Evolutionary conservation across 1,140 invertebrate genomes (phyloP).

Genomic region (Orchesella cincta): DNA sequence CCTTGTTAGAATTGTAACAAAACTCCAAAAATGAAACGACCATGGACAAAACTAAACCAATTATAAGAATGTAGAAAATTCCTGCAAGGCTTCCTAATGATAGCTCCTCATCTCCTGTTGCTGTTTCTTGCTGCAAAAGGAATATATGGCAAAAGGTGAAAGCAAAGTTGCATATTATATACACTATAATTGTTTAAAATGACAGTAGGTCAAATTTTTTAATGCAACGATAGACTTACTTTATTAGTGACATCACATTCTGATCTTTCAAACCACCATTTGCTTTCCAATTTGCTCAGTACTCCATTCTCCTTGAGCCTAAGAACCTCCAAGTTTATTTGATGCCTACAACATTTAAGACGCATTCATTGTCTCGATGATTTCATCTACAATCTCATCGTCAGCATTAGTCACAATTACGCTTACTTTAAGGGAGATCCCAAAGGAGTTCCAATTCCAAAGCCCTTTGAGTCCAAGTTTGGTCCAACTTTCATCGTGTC

Average conservation of each 20-base stretch:
- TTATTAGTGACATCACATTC: constrained; percentile 55
- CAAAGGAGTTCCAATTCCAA: constrained; percentile 62
- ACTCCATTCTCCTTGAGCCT: constrained; percentile 64
- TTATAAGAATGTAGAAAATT: constrained; percentile 70
- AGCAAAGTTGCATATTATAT: background rate
- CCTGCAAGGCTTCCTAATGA: constrained; percentile 64
- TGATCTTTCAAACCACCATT: constrained; percentile 62
- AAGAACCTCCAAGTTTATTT: constrained; percentile 63
- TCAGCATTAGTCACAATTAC: too few relatives aligned
- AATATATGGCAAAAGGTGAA: too few relatives aligned
- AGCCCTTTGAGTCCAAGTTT: constrained; percentile 65
- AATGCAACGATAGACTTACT: too few relatives aligned
- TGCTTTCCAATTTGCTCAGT: constrained; percentile 63
- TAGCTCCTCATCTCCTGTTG: constrained; percentile 59
- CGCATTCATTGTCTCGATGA: too few relatives aligned
- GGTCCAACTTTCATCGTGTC: constrained; percentile 69
- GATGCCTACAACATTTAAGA: constrained; percentile 58
- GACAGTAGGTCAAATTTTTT: background rate
- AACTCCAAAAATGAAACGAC: constrained; percentile 62
- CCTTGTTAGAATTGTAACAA: constrained; percentile 57
- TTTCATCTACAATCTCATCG: too few relatives aligned
- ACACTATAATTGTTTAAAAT: background rate
- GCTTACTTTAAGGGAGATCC: constrained; percentile 61
- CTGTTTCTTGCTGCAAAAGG: constrained; percentile 57
- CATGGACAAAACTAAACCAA: constrained; percentile 63